A percentile compares a stretch with the other conserved stretches of the same genome.
Conservation (phyloP, 2,797 vertebrate species). For the Bovichtus variegatus region DNA sequence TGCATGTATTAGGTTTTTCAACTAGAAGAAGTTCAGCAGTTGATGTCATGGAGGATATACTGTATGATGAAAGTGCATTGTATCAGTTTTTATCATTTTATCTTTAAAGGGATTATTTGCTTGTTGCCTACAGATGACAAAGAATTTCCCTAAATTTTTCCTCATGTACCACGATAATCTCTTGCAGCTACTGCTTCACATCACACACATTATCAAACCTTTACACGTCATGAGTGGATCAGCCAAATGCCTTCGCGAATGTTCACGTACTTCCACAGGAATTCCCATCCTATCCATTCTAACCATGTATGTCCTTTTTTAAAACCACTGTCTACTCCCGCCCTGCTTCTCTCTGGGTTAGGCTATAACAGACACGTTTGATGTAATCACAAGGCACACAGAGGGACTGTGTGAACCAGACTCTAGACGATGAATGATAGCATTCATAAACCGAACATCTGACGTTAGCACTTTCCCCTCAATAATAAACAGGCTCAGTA, state of each 20-base stretch:
- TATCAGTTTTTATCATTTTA: slow-evolving; percentile 1
- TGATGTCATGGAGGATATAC: slow-evolving; percentile 22
- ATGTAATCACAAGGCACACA: slow-evolving; percentile 60
- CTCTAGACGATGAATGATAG: slow-evolving; percentile 73
- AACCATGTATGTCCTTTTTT: background rate
- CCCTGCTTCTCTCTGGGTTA: slow-evolving; percentile 20
- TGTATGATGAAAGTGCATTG: background rate
- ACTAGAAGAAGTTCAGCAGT: background rate
- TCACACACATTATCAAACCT: slow-evolving; percentile 12
- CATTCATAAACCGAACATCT: slow-evolving; percentile 59
- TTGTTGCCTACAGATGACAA: background rate
- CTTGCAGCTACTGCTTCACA: slow-evolving; percentile 10
- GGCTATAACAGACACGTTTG: slow-evolving; percentile 40
- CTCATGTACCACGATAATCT: slow-evolving; percentile 13
- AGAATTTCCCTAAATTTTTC: background rate
- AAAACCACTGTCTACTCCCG: slow-evolving; percentile 22
- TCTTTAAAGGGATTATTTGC: background rate
- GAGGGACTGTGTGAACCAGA: slow-evolving; percentile 56
- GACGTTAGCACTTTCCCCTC: slow-evolving; percentile 48
- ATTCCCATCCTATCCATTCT: slow-evolving; percentile 12
- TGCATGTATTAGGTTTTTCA: slow-evolving; percentile 2
- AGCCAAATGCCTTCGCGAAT: slow-evolving; percentile 8
- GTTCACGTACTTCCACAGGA: slow-evolving; percentile 10
- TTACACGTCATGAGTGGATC: background rate
- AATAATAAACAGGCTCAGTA: slow-evolving; percentile 45